Base-by-base conservation (phyloP, 2,113 vertebrate species). In the Corydoras sp. region DNA sequence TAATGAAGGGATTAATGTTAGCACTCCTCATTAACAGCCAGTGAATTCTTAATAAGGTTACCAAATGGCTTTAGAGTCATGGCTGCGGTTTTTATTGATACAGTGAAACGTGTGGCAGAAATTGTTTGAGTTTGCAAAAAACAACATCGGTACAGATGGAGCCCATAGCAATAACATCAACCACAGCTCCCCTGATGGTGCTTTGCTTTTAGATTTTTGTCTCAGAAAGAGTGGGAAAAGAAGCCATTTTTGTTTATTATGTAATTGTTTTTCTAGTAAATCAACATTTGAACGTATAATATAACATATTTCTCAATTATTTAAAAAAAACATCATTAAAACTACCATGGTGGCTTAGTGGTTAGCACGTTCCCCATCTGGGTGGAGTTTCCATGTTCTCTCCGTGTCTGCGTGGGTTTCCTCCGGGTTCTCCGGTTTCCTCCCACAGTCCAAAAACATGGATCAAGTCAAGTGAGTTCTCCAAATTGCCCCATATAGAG, bases 11-110 rank as follows among this genome's bases (percentile, higher is more conserved):
- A 83, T 84, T 82, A 81, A 84, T 83, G 83, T 84, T 84, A 85
- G 79, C 83, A 83, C 81, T 86, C 81, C 85, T 87, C 79, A 74
- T 88, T 86, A 86, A 83, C 81, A 80, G 83, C 77, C 80, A 83
- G 84, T 89, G 85, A 87, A 88, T 88, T 87, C 83, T 87, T 89
- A 85, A 90, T 88, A 86, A 87, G 85, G 83, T 69, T 83, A 87
- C 83, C 85, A 85, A 88, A 89, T 88, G 87, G 82, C 83, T 83
- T 83, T 83, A 76, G 77, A 82, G 79, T 80, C 72, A 69, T 79
- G 79, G 71, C 77, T 84, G 80, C 80, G 84, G 64, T 55, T 3
- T 58, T 76, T 76, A 80, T 83, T 81, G 68, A 86, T 76, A 76
- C 72, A 59, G 68, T 69, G 68, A 76, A 80, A 82, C 76, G 65